Evolutionary conservation across 1,140 invertebrate genomes (phyloP), one percentile per base, ranked within the genome.

Genomic region (Thaumatotibia leucotreta): DNA sequence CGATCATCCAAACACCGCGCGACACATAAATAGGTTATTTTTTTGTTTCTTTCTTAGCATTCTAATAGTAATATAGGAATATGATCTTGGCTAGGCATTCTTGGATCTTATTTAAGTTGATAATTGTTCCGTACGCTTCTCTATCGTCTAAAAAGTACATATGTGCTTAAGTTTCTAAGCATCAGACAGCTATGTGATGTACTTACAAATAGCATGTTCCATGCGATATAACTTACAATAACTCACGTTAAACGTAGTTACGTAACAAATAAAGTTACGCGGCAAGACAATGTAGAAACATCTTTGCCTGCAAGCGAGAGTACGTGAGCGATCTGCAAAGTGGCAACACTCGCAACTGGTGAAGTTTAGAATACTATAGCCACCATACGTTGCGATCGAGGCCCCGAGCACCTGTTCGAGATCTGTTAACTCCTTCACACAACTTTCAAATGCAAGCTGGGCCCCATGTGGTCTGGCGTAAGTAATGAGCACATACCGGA

Each of bases 341-440:
- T 58, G 52, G 52, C 52, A 14, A n/a, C 52, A 58, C 24, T 58
- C 24, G 52, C 52, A 14, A n/a, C 52, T n/a, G 52, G 50, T 8
- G 17, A 58, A 58, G 52, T 58, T 58, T 27, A 58, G 52, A 58
- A 45, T 45, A 45, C 39, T 45, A 45, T 45, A 20, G 39, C 52
- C 14, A 31, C 52, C 52, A 58, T 58, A 58, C 52, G 52, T 58
- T 58, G 10, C 52, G 52, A 58, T 58, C 52, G 52, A 14, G 27
- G 52, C 14, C 17, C 11, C 6, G 52, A 24, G 23, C 52, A 58
- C 52, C 52, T 58, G 39, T 20, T 45, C 17, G n/a, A 58, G 64
- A 68, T 61, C 52, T 66, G 52, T 66, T 68, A 72, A 68, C 62
- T 70, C 45, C 63, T 70, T 70, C 61, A 69, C 61, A 64, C 72